Evolutionary conservation across 2,797 vertebrate genomes (phyloP), one percentile per base, ranked within the genome.

Genomic region (Girardinus metallicus): DNA sequence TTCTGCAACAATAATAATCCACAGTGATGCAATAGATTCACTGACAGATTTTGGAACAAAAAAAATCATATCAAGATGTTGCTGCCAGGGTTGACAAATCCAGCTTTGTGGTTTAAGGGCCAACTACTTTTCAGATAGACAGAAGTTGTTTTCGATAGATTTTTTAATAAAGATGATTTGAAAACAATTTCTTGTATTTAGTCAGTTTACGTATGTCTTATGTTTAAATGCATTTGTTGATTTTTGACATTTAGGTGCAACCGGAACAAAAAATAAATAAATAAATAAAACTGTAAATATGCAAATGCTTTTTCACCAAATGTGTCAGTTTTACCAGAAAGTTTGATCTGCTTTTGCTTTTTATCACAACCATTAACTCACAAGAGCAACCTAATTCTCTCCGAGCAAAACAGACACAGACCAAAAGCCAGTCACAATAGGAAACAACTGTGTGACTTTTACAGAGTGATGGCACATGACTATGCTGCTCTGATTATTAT

Each of bases 401-500:
- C 23, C 23, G 46, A 23, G 64, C 31, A 74, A 31, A 55, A 66
- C n/a, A 68, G 21, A 29, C 23, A 51, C 39, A 13, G 57, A 41
- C 31, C 29, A 13, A 71, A 78, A 49, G 36, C 55, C 46, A 73
- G 4, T 29, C 8, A 6, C n/a, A 31, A 53, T 49, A 16, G 46
- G 41, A 10, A 70, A 23, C 34, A 55, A 71, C 9, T 62, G 57
- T 49, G 10, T 36, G 43, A 60, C 46, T 75, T 23, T 70, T 75
- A 68, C 70, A 60, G n/a, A 79, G 46, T 83, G 68, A 44, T 36
- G 36, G 36, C 80, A 88, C 55, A 47, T 78, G 80, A 26, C 76
- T 85, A 55, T 72, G 81, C 41, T 82, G 70, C 60, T 51, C 71
- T 75, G 74, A 47, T 81, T 44, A 73, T 76, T 62, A 57, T 72